Base-by-base conservation (phyloP, 2,113 vertebrate genomes). In the Leuciscus idus region DNA sequence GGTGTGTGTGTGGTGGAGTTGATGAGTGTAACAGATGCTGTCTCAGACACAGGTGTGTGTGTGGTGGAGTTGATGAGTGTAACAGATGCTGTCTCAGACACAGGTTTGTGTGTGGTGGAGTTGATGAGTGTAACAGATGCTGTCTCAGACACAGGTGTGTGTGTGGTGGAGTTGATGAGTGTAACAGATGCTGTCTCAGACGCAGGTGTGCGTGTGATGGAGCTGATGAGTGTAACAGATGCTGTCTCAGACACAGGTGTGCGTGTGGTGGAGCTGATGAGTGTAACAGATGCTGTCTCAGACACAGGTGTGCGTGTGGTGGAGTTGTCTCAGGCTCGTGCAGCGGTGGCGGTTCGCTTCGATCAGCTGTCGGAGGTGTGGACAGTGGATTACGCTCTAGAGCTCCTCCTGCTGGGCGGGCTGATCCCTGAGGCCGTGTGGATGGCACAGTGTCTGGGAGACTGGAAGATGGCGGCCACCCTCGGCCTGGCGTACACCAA, bases 381-480 rank as follows among this genome's bases (percentile, higher is more conserved):
- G 98, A 98, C 97, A 2, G 96, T 95, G 85, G 96, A 96, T 79
- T 98, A 98, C 55, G 91, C 97, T 70, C 95, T 96, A 81, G 98
- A 99, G 88, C 92, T 99, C 84, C 93, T 99, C 43, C 90, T 99
- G 68, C 84, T 98, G 15, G 94, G 97, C 15, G 97, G 98, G 68
- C 95, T 99, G 73, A 83, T 98, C 87, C 96, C 98, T 43, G 98
- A 99, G 88, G 95, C 97, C 12, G 95, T 94, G 48, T 99, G 98
- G 98, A 87, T 99, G 88, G 94, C 96, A 13, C 92, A 89, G 61
- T 94, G 91, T 80, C 95, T 99, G 77, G 97, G 98, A n/a, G 95
- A 98, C 90, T 99, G 98, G 98, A 99, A 98, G 89, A 95, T 95
- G 1, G 95, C 97, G 0, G 93, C 95, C 73, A 95, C 96, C 30